Percentiles rank a stretch among this genome's conserved stretches.
Conservation (phyloP, 2,797 vertebrate species). For the Orestias chungarensis region DNA sequence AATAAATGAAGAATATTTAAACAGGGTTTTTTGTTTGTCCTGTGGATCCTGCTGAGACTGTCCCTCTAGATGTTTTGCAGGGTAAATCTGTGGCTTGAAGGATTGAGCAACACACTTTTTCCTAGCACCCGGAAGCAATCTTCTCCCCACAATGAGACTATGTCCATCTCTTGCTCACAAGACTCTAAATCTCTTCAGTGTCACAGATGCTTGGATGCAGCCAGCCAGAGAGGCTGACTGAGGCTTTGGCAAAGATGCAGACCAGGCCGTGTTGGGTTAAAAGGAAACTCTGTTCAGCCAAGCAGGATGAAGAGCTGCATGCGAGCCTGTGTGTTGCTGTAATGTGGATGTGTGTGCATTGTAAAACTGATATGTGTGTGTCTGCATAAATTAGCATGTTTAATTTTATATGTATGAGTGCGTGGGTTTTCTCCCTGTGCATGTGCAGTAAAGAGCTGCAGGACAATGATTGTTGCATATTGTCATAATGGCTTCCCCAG, state of each 20-base stretch:
- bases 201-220: constrained; percentile 56
- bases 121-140: constrained; percentile 50
- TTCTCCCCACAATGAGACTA: constrained; percentile 61
- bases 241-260: constrained; percentile 23
- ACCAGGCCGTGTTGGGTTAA: constrained; percentile 35
- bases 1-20: background rate
- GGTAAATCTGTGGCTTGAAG: constrained; percentile 12
- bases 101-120: constrained; percentile 38
- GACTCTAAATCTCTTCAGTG: constrained; percentile 65
- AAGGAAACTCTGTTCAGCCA: constrained; percentile 21
- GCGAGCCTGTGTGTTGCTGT: background rate
- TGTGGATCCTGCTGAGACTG: background rate
- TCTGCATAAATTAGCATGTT: constrained; percentile 3
- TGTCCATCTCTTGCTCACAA: constrained; percentile 62
- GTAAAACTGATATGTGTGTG: background rate
- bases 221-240: constrained; percentile 39
- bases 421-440: constrained; percentile 10
- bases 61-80: background rate
- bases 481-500: background rate
- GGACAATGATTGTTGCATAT: constrained; percentile 14
- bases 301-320: background rate
- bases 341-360: constrained; percentile 2
- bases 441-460: constrained; percentile 7
- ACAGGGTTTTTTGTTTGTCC: background rate
- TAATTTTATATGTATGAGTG: constrained; percentile 1